Base-by-base conservation (phyloP, 2,113 vertebrate species). In the Upupa epops region DNA sequence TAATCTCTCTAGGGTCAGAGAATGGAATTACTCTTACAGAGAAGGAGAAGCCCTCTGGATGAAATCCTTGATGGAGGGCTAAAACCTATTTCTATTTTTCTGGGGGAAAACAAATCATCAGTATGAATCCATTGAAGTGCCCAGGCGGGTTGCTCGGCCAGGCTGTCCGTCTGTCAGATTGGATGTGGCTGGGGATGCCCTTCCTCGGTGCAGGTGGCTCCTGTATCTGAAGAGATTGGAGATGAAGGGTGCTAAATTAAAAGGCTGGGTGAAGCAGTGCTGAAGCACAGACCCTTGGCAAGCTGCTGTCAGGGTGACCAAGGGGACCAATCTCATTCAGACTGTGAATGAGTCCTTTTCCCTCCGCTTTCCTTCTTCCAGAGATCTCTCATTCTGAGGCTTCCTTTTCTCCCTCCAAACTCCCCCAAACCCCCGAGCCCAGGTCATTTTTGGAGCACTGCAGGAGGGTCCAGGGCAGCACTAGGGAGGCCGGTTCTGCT, bases 1-100 rank as follows among this genome's bases (percentile, higher is more conserved):
- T 83, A 71, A 93, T 90, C 80, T 78, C 83, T 88, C 19, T 65
- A 65, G 83, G 88, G 70, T 84, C 61, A 88, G 73, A 29, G 65
- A 69, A 83, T 29, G 52, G 73, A 78, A 31, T 18, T 8, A 21
- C 84, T 64, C 29, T 34, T 86, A 71, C 48, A 51, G 9, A 56
- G 60, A 19, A 69, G 79, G 52, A 79, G 94, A 95, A 92, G 40
- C 65, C 54, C 29, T 86, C 77, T 29, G 65, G 61, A 55, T 81
- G 65, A 72, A 83, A 81, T 88, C 88, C 54, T 69, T 2, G 40
- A 76, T 81, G 79, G 86, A 94, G 68, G 72, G 65, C 86, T 90
- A 91, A 96, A 95, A 78, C 32, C 40, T 63, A 49, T 86, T 91
- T 89, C 24, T 29, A 9, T 91, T 48, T 82, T 85, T 2, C 3